Conservation (phyloP, 2,113 vertebrate genomes). For the Podocnemis expansa region DNA sequence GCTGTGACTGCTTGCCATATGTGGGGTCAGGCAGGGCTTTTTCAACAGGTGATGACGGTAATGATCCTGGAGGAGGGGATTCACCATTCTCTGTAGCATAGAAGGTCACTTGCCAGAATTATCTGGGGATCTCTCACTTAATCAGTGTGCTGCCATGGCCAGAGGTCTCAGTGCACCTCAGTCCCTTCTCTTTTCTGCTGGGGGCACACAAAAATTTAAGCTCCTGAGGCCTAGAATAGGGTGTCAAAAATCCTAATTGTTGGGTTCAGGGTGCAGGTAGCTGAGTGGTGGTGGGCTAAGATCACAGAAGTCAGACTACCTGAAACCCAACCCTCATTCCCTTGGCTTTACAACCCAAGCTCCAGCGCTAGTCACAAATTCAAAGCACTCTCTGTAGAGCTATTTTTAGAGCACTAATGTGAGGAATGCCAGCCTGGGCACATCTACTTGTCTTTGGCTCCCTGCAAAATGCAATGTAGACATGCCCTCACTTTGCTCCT, state of each 20-base stretch:
- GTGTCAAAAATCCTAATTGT: neutral
- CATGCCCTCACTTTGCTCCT: neutral
- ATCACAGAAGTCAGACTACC: neutral
- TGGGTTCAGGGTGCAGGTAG: neutral
- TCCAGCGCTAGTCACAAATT: neutral
- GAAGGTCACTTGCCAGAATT: neutral
- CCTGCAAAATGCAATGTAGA: neutral
- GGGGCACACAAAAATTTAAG: neutral
- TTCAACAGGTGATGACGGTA: no score
- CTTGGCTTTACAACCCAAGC: neutral
- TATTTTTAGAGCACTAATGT: neutral
- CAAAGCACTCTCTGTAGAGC: neutral
- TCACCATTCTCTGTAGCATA: neutral
- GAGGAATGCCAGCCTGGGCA: no score
- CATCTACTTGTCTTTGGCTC: neutral
- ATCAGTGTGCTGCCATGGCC: neutral
- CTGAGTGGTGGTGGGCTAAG: no score
- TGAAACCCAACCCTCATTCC: no score
- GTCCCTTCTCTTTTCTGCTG: neutral
- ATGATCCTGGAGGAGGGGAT: neutral
- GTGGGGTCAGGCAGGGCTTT: neutral
- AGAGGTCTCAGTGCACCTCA: neutral
- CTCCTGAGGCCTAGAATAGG: neutral
- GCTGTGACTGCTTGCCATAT: neutral
- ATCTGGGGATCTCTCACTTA: neutral